phyloP scores from a whole-genome alignment of 2,888 invertebrate species.

The Eristalinus aeneus region DNA sequence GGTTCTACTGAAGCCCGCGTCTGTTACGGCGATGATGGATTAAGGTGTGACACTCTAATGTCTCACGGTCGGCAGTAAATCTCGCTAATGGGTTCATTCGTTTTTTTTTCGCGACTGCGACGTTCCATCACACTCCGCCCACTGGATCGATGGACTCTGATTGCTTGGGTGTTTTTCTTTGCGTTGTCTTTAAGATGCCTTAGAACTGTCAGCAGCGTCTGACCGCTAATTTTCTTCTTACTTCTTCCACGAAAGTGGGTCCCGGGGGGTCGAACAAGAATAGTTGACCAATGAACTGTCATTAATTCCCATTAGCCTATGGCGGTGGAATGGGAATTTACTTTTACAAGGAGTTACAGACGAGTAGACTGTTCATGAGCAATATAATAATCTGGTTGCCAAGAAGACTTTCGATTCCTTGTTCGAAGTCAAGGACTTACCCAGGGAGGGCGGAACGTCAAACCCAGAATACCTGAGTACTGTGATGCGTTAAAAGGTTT shows the following conservation, averaged over 20 bases:
- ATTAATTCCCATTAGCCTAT: not conserved
- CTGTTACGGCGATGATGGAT: conserved; percentile 50
- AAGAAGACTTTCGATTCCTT: not conserved
- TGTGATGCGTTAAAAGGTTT: conserved; percentile 33
- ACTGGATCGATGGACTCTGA: conserved; percentile 26
- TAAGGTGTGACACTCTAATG: conserved; percentile 61
- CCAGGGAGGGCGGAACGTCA: not conserved
- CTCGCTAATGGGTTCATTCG: conserved; percentile 49
- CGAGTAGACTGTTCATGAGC: not conserved
- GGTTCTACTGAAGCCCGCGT: conserved; percentile 24
- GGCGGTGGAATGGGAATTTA: not conserved
- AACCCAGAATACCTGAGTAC: not conserved
- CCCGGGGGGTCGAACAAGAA: not conserved
- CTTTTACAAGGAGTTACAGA: not conserved
- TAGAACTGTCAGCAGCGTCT: conserved; percentile 31
- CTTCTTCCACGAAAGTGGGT: not conserved
- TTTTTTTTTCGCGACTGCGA: not conserved
- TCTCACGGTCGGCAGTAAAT: conserved; percentile 45
- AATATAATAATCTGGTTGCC: not conserved
- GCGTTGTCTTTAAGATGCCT: conserved; percentile 15
- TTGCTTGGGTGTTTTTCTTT: conserved; percentile 13
- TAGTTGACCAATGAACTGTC: conserved; percentile 5
- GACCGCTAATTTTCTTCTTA: not conserved
- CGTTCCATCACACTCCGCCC: not conserved
- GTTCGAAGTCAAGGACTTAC: conserved; percentile 12